phyloP scores from a whole-genome alignment of 2,888 invertebrate species.

The Hecatera dysodea region DNA sequence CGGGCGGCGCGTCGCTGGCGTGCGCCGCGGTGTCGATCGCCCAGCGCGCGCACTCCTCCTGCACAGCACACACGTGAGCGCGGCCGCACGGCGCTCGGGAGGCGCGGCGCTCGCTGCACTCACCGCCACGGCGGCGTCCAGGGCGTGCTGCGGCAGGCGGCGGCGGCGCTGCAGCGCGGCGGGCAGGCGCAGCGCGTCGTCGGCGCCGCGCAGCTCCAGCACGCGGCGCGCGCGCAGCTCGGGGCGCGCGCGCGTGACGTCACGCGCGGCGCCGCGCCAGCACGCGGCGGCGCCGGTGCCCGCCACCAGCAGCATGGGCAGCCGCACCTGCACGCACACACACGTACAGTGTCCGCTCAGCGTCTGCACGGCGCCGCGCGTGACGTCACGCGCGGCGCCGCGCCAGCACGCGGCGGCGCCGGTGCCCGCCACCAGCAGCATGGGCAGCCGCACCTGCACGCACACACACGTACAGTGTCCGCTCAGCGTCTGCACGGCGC shows the following conservation, averaged over 20 bases:
- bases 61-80: constrained; percentile 27
- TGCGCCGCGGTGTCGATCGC: constrained; percentile 68
- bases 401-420: constrained; percentile 90
- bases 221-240: constrained; percentile 77
- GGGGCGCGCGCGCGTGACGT: constrained; percentile 75
- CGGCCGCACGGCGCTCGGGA: not conserved
- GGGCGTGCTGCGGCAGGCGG: constrained; percentile 93
- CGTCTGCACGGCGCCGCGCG: not conserved
- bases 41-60: constrained; percentile 83
- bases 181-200: constrained; percentile 92
- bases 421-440: constrained; percentile 91
- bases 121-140: constrained; percentile 90
- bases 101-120: constrained; percentile 43
- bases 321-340: constrained; percentile 52
- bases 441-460: constrained; percentile 60
- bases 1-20: constrained; percentile 4
- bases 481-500: no score
- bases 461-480: no score
- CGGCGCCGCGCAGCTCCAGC: constrained; percentile 93
- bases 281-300: constrained; percentile 92
- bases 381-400: constrained; percentile 88
- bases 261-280: constrained; percentile 83
- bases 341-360: no score
- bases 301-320: constrained; percentile 86
- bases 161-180: constrained; percentile 91